Evolutionary conservation across 2,888 invertebrate genomes (phyloP).

Genomic region (Subacronicta megacephala): DNA sequence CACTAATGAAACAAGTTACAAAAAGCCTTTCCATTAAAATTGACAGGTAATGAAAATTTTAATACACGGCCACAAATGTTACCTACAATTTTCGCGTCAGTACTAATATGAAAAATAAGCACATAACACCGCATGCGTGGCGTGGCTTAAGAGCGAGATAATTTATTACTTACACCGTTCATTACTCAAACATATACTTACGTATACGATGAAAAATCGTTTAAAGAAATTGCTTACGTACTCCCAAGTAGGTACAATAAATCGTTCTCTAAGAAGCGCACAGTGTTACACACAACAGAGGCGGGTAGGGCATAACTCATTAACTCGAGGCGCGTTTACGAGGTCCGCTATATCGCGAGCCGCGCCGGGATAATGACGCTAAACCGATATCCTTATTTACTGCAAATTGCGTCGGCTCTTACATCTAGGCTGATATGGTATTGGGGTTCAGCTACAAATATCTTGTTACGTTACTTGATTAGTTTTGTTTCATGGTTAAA

Average conservation of each 20-base stretch:
- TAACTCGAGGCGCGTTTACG: constrained; percentile 70
- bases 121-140: constrained; percentile 42
- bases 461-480: constrained; percentile 63
- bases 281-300: constrained; percentile 57
- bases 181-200: constrained; percentile 58
- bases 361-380: constrained; percentile 80
- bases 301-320: constrained; percentile 62
- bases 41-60: constrained; percentile 44
- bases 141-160: constrained; percentile 52
- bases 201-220: constrained; percentile 65
- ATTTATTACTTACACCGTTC: constrained; percentile 59
- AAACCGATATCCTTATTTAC: constrained; percentile 88
- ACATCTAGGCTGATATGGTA: constrained; percentile 59
- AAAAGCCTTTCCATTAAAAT: constrained; percentile 21
- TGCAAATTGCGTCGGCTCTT: constrained; percentile 82
- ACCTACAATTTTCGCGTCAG: constrained; percentile 48
- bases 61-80: constrained; percentile 34
- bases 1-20: background rate
- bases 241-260: constrained; percentile 64
- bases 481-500: constrained; percentile 58
- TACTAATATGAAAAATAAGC: constrained; percentile 50
- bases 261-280: constrained; percentile 66
- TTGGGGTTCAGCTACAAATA: constrained; percentile 57
- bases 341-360: constrained; percentile 68
- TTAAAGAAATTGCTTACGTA: constrained; percentile 68